Base-by-base conservation (phyloP, 2,113 vertebrate species). In the Mesembrinibis cayennensis region DNA sequence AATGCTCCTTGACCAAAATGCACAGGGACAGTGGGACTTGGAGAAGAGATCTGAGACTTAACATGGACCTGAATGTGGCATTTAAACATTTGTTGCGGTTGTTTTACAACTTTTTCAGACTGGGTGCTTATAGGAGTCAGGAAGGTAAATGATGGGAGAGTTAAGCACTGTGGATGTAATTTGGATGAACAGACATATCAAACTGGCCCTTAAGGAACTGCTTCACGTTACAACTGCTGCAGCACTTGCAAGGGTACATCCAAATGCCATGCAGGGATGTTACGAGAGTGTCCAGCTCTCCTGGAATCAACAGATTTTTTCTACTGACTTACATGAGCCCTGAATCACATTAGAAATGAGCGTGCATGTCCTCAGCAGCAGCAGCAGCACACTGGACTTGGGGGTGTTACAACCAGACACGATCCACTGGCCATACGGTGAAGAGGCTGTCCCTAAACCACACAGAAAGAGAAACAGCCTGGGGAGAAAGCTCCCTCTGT, bases 401-500 rank as follows among this genome's bases (percentile, higher is more conserved):
- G 29, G 47, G 29, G 16, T 67, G 47, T 74, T 40, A 47, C 36
- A 81, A 32, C 16, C 66, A 63, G 69, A 82, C 52, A 10, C 1
- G 71, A 73, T 12, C 20, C 36, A 20, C 42, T 34, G 77, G 67
- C 55, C 44, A 10, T 2, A 6, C 1, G 30, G 52, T 49, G 69
- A 63, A 66, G 30, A 80, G 20, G n/a, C 71, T 78, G 30, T 55
- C 67, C 47, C 73, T 42, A 63, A 71, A 63, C 29, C 49, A 40
- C 70, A 45, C 59, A 45, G 67, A 38, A 61, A 45, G 56, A 79
- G n/a, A 83, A 90, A 76, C 34, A 72, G 78, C 66, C 72, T 10
- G 52, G 56, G 53, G 53, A 91, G 74, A 95, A 95, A 85, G 72
- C 40, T 82, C 67, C 34, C 32, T 93, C 38, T 72, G 44, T 92